phyloP scores from a whole-genome alignment of 2,113 vertebrate genomes.

The Anarrhichthys ocellatus region DNA sequence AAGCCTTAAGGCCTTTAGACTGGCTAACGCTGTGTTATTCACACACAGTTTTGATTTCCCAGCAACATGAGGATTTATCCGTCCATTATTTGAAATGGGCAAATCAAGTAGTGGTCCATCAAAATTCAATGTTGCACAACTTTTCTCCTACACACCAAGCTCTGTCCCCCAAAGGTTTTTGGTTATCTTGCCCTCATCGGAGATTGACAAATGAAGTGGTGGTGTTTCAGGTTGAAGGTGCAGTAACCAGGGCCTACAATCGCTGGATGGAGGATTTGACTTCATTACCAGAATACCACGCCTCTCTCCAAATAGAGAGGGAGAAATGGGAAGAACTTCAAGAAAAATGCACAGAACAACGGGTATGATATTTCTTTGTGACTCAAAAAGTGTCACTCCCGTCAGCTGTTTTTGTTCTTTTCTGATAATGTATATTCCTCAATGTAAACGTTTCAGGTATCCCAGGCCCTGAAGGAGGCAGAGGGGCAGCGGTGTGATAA shows the following conservation, averaged over 20 bases:
- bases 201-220: background rate
- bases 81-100: background rate
- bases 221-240: conserved; percentile 86
- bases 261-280: conserved; percentile 90
- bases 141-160: background rate
- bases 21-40: background rate
- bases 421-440: background rate
- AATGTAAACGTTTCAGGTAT: conserved; percentile 63
- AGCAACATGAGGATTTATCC: background rate
- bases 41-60: background rate
- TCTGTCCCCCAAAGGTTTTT: background rate
- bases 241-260: conserved; percentile 86
- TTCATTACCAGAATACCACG: conserved; percentile 88
- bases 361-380: conserved; percentile 73
- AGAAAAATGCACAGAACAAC: conserved; percentile 76
- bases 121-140: background rate
- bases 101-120: background rate
- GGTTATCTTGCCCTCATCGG: background rate
- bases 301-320: conserved; percentile 83
- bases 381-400: background rate
- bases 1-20: background rate
- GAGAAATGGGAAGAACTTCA: conserved; percentile 88
- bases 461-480: conserved; percentile 76
- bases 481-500: conserved; percentile 86
- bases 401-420: background rate